Base-by-base conservation (phyloP, 2,797 vertebrate genomes). In the Hozukius guyotensis region DNA sequence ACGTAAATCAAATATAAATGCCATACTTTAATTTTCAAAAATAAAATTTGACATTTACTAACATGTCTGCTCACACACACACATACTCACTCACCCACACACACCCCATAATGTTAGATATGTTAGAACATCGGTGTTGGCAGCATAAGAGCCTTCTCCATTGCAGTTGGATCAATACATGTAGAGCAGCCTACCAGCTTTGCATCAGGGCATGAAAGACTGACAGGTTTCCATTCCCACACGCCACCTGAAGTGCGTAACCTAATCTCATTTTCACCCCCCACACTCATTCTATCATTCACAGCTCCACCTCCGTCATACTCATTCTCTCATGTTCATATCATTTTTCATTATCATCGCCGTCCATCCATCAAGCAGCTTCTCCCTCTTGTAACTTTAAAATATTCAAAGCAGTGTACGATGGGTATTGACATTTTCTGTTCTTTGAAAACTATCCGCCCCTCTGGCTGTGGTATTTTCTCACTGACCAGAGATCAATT, bases 281-380 rank as follows among this genome's bases (percentile, higher is more conserved):
- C 53, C 3, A 67, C 42, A 36, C 77, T 81, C 83, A 34, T 61
- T 87, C 78, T 66, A 85, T 85, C 76, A 84, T 80, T 83, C 86
- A 72, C 77, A 66, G 69, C 72, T 82, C 82, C 82, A 63, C 80
- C 85, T 85, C 80, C 59, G 77, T 87, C 80, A 81, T 75, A 83
- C 83, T 86, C 66, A 2, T 82, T 80, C 80, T 86, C 82, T 25
- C 49, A 38, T 75, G 65, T 91, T 87, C 70, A 80, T 82, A 85
- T 92, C 68, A 89, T 91, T 91, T 93, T 91, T 92, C 81, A 90
- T 91, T 76, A 88, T 86, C 72, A 53, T 68, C 2, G 1, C 75
- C 14, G 2, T 80, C 80, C 80, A 92, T 92, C 93, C 82, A 89
- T 91, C 89, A 93, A 70, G 67, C 31, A 20, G 62, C 72, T 29